Conservation (phyloP, 1,140 invertebrate genomes). For the Bombus waltoni region DNA sequence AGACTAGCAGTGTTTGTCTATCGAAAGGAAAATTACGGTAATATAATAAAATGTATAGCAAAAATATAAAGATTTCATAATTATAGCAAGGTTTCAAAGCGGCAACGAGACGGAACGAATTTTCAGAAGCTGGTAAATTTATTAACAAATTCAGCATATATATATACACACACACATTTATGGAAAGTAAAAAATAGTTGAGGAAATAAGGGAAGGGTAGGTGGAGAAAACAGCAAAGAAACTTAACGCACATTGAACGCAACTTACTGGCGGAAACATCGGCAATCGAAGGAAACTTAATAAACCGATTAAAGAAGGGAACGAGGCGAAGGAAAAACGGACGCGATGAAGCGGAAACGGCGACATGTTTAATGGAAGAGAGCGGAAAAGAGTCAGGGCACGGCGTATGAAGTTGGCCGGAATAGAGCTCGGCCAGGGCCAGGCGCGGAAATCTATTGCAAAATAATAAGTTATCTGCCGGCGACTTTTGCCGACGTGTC, state of each 20-base stretch:
- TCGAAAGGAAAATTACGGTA: too few species aligned
- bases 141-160: too few species aligned
- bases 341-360: slow-evolving; percentile 19
- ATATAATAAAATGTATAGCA: too few species aligned
- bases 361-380: slow-evolving; percentile 20
- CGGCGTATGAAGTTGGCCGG: slow-evolving; percentile 11
- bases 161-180: too few species aligned
- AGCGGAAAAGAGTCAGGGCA: not conserved
- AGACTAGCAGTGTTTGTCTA: too few species aligned
- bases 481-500: slow-evolving; percentile 75
- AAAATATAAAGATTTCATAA: too few species aligned
- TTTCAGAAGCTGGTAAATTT: too few species aligned
- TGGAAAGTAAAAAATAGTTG: too few species aligned
- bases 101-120: too few species aligned
- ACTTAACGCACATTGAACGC: too few species aligned
- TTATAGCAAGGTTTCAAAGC: too few species aligned
- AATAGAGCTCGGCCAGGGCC: not conserved
- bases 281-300: not conserved
- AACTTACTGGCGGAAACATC: not conserved
- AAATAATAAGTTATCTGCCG: slow-evolving; percentile 75
- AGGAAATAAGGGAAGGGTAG: not conserved
- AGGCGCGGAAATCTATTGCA: slow-evolving; percentile 69
- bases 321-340: not conserved
- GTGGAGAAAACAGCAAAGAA: not conserved
- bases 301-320: not conserved